Percentiles rank a stretch among this genome's conserved stretches.
These are phyloP conservation scores for Aphidius gifuensis DNA, from an alignment of 1,140 invertebrate genomes.

Conservation along the genomic window DNA sequence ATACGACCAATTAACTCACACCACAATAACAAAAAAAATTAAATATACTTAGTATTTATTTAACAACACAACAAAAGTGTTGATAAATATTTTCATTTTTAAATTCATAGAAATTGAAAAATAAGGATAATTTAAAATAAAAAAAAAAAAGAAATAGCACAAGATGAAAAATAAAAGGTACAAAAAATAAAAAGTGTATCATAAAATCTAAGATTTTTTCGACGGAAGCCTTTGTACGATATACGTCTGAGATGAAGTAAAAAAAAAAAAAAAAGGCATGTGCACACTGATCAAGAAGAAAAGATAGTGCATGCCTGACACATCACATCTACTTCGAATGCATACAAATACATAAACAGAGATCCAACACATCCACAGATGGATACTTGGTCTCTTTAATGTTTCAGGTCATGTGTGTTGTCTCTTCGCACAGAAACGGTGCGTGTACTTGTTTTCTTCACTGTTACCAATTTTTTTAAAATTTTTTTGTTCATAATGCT, in stretches of 20 bases:
- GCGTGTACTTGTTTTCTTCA: no score
- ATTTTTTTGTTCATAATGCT: no score
- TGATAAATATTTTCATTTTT: no score
- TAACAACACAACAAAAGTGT: no score
- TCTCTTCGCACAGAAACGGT: constrained; percentile 27
- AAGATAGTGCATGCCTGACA: constrained; percentile 16
- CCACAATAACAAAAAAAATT: no score
- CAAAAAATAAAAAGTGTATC: not conserved
- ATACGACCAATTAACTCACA: no score
- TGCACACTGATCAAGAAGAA: constrained; percentile 26
- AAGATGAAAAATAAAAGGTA: constrained; percentile 18
- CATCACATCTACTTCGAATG: constrained; percentile 9
- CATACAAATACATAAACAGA: constrained; percentile 7
- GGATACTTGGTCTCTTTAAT: constrained; percentile 26
- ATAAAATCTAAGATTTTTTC: not conserved
- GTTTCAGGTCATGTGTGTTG: constrained; percentile 44
- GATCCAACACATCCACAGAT: not conserved
- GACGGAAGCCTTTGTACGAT: no score
- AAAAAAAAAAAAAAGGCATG: constrained; percentile 33
- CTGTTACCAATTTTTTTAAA: no score
- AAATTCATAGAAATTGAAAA: no score
- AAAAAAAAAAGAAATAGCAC: constrained; percentile 26
- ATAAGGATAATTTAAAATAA: constrained; percentile 60
- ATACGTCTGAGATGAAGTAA: not conserved
- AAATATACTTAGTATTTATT: no score